These are phyloP conservation scores for Saccostrea glomerata DNA, from an alignment of 1,140 invertebrate genomes.

Conservation along the genomic window DNA sequence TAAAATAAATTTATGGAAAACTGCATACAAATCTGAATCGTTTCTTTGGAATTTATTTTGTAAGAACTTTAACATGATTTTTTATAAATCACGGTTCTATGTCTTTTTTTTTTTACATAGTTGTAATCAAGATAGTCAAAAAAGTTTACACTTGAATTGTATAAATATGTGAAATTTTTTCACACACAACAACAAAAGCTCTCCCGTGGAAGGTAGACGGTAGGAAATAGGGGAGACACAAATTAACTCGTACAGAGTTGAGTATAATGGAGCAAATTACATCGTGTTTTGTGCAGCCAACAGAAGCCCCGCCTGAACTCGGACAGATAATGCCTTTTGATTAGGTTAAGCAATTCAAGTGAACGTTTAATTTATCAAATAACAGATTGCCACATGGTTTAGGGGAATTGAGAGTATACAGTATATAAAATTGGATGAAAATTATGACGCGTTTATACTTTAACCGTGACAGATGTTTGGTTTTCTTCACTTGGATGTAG, in stretches of 20 bases:
- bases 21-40: not conserved
- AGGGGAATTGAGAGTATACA: not conserved
- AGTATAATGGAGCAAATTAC: conserved; percentile 12
- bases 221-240: conserved; percentile 10
- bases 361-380: conserved; percentile 6
- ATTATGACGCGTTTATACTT: not conserved
- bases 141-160: not conserved
- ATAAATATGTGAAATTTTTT: not conserved
- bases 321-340: conserved; percentile 23
- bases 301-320: not conserved
- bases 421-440: not conserved
- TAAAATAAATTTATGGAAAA: not conserved
- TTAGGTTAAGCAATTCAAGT: conserved; percentile 7
- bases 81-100: not conserved
- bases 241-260: conserved; percentile 9
- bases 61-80: not conserved
- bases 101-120: too few relatives aligned
- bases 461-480: not conserved
- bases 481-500: not conserved
- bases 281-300: not conserved
- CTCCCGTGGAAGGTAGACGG: not conserved
- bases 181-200: not conserved
- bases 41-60: not conserved
- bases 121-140: not conserved
- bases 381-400: conserved; percentile 28